A percentile compares a stretch with the other conserved stretches of the same genome.
Conservation (phyloP, 2,797 vertebrate species). For the Crenichthys baileyi region DNA sequence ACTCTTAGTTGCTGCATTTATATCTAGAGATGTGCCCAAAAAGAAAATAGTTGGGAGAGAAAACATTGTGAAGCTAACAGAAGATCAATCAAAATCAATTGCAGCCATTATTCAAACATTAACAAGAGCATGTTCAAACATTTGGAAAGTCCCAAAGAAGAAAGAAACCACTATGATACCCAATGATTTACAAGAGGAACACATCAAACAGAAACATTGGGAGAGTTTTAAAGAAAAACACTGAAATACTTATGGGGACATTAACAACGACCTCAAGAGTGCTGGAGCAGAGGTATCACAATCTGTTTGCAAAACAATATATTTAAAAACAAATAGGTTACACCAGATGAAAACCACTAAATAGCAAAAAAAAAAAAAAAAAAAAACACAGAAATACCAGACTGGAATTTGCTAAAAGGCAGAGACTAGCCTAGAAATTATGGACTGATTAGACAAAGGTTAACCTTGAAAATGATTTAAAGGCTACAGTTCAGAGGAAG, state of each 20-base stretch:
- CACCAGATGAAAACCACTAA: not conserved
- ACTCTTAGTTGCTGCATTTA: not conserved
- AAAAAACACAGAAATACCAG: not conserved
- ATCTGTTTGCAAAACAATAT: not conserved
- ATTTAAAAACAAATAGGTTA: not conserved
- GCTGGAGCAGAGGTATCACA: not conserved
- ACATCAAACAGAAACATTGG: not conserved
- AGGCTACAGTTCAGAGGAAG: too few species aligned
- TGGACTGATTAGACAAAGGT: not conserved
- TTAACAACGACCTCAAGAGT: not conserved
- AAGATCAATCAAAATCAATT: not conserved
- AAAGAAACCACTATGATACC: not conserved
- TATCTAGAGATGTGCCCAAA: not conserved
- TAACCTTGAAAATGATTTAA: not conserved
- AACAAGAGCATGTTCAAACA: not conserved
- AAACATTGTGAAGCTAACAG: not conserved
- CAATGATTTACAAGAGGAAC: not conserved
- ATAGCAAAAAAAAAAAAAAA: not conserved
- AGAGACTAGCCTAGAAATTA: not conserved
- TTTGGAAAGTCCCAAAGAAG: not conserved
- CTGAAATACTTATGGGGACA: not conserved
- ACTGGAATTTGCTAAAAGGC: not conserved
- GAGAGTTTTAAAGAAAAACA: not conserved
- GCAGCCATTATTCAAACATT: not conserved
- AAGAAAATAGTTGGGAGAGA: not conserved